These are phyloP conservation scores for Drosophila nikananu DNA, from an alignment of 1,140 invertebrate genomes.

Conservation along the genomic window DNA sequence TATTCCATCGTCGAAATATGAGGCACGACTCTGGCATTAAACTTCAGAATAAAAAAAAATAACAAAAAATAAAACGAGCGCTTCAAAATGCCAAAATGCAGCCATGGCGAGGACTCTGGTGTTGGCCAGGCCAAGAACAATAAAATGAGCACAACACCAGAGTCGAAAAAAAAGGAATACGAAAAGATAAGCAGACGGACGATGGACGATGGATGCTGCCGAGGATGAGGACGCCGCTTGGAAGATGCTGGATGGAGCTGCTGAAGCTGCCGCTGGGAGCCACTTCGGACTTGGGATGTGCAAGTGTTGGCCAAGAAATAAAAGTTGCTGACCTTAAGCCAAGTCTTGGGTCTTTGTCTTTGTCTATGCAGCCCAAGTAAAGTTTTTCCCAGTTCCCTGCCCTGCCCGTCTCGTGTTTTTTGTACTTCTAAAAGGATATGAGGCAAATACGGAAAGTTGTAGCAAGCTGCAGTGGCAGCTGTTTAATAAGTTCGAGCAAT, in stretches of 20 bases:
- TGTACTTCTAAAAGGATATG: constrained; percentile 50
- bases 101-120: constrained; percentile 67
- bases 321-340: constrained; percentile 80
- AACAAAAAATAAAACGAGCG: constrained; percentile 66
- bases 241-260: constrained; percentile 20
- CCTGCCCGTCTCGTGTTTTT: not conserved
- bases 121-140: constrained; percentile 79
- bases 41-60: constrained; percentile 63
- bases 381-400: constrained; percentile 49
- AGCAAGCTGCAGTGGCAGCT: constrained; percentile 67
- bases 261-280: constrained; percentile 52
- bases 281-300: constrained; percentile 65
- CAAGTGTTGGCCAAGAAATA: constrained; percentile 83
- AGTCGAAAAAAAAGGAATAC: constrained; percentile 7
- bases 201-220: constrained; percentile 42
- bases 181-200: constrained; percentile 70
- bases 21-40: constrained; percentile 83
- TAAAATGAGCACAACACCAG: constrained; percentile 62
- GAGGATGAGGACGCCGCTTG: constrained; percentile 18
- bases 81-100: constrained; percentile 82
- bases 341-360: constrained; percentile 61
- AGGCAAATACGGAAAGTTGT: constrained; percentile 57
- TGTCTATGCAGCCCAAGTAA: constrained; percentile 72
- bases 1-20: constrained; percentile 83
- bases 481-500: constrained; percentile 82